These are phyloP conservation scores for Drosophila ambigua DNA, from an alignment of 1,140 invertebrate genomes.

Conservation along the genomic window DNA sequence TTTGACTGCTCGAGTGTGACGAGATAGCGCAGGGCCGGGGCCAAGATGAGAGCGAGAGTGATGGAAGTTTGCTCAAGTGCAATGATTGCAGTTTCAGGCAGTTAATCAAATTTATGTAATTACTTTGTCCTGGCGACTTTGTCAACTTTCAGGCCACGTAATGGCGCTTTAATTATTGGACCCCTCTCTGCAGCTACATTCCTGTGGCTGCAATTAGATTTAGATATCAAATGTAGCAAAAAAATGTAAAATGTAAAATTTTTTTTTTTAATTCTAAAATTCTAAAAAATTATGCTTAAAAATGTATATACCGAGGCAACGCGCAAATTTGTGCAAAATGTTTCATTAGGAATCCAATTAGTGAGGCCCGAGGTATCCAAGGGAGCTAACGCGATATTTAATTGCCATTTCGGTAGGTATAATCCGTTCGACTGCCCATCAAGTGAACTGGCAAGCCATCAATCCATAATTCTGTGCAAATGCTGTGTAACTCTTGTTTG, in stretches of 20 bases:
- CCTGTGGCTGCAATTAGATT: conserved; percentile 1
- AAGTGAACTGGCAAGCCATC: conserved; percentile 4
- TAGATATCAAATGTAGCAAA: too few relatives aligned
- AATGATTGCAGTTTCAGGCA: conserved; percentile 38
- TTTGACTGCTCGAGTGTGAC: conserved; percentile 46
- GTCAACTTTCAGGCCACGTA: conserved; percentile 65
- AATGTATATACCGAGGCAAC: conserved; percentile 39
- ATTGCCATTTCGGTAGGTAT: conserved; percentile 39
- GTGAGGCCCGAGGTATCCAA: conserved; percentile 38
- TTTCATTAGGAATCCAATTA: conserved; percentile 73
- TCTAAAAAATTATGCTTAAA: too few relatives aligned
- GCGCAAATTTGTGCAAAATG: conserved; percentile 26
- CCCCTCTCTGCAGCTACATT: conserved; percentile 16
- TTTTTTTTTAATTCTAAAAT: too few relatives aligned
- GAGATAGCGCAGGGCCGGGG: not conserved
- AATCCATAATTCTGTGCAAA: conserved; percentile 27
- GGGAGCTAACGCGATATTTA: conserved; percentile 58
- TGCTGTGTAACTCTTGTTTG: conserved; percentile 56
- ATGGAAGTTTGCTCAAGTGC: conserved; percentile 30
- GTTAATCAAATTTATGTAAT: conserved; percentile 54
- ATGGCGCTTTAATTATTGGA: conserved; percentile 67
- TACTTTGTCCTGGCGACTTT: conserved; percentile 46
- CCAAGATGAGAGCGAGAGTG: too few relatives aligned
- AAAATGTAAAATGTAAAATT: too few relatives aligned
- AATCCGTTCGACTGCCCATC: conserved; percentile 7